These are phyloP conservation scores for Ectemnius cavifrons DNA, from an alignment of 2,888 invertebrate species.

Conservation along the genomic window DNA sequence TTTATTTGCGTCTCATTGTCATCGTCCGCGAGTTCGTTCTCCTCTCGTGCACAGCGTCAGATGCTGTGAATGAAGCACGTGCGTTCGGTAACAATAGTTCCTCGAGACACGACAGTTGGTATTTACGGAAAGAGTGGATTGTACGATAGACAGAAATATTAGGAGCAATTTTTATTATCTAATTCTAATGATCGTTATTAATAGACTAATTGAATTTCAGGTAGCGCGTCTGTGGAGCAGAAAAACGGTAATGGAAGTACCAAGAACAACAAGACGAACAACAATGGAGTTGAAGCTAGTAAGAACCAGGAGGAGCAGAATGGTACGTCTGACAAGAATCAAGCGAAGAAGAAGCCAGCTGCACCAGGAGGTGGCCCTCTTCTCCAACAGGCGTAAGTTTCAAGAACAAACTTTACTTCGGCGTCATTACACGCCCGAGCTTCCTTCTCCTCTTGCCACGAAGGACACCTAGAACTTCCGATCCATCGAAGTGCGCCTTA, in stretches of 20 bases:
- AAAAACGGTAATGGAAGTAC: slow-evolving; percentile 72
- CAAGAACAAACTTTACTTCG: not conserved
- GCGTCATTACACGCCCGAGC: not conserved
- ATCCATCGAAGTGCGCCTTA: too few species aligned
- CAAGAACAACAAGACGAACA: slow-evolving; percentile 74
- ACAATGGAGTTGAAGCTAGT: slow-evolving; percentile 74
- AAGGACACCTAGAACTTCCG: too few species aligned
- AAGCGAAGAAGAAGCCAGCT: slow-evolving; percentile 72
- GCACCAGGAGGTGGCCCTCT: slow-evolving; percentile 79
- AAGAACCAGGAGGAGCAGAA: slow-evolving; percentile 73
- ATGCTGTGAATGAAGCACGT: slow-evolving; percentile 66
- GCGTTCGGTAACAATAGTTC: not conserved
- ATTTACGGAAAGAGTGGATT: too few species aligned
- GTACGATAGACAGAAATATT: too few species aligned
- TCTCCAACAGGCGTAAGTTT: slow-evolving; percentile 80
- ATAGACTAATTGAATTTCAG: slow-evolving; percentile 49
- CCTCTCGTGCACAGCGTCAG: slow-evolving; percentile 48
- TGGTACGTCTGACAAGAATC: slow-evolving; percentile 70
- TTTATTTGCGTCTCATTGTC: slow-evolving; percentile 70
- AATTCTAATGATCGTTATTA: too few species aligned
- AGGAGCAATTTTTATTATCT: too few species aligned
- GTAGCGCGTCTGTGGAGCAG: slow-evolving; percentile 74
- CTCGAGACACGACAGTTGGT: too few species aligned
- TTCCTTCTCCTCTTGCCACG: not conserved
- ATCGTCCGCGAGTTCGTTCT: slow-evolving; percentile 67